Percentiles rank a stretch among this genome's conserved stretches.
Evolutionary conservation across 2,888 invertebrate species (phyloP).

Genomic region (Eristalinus sepulchralis): DNA sequence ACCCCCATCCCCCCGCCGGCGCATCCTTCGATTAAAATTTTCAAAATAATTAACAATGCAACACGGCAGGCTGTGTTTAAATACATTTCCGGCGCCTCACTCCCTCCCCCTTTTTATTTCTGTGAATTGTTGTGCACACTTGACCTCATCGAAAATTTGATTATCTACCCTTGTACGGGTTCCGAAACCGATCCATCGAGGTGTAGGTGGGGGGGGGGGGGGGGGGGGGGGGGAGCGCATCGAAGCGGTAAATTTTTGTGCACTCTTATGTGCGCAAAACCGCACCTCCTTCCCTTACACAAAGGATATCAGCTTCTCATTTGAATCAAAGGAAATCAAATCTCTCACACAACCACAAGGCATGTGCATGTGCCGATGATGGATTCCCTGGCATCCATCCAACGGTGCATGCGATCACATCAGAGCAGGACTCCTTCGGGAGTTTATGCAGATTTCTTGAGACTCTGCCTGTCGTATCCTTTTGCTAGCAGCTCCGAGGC

Average conservation of each 20-base stretch:
- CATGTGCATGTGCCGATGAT: constrained; percentile 36
- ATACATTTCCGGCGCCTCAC: background rate
- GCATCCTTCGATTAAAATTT: background rate
- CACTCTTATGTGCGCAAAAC: constrained; percentile 32
- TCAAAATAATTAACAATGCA: background rate
- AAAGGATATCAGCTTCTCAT: constrained; percentile 64
- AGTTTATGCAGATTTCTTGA: constrained; percentile 19
- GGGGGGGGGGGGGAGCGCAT: constrained; percentile 2
- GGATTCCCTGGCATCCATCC: constrained; percentile 65
- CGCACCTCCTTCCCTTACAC: constrained; percentile 25
- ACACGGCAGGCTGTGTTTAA: background rate
- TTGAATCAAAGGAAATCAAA: constrained; percentile 63
- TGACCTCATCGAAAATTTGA: constrained; percentile 21
- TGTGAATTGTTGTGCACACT: background rate
- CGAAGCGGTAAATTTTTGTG: constrained; percentile 37
- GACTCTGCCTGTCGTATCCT: constrained; percentile 23
- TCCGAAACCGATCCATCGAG: background rate
- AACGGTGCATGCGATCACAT: constrained; percentile 14
- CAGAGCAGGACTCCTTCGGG: background rate
- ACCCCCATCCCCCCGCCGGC: background rate
- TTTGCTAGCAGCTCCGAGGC: background rate
- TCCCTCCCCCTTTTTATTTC: background rate
- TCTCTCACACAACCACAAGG: constrained; percentile 34
- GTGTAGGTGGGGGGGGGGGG: no score
- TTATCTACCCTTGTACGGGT: background rate